phyloP scores from a whole-genome alignment of 2,888 invertebrate species.

The Rhagium mordax region DNA sequence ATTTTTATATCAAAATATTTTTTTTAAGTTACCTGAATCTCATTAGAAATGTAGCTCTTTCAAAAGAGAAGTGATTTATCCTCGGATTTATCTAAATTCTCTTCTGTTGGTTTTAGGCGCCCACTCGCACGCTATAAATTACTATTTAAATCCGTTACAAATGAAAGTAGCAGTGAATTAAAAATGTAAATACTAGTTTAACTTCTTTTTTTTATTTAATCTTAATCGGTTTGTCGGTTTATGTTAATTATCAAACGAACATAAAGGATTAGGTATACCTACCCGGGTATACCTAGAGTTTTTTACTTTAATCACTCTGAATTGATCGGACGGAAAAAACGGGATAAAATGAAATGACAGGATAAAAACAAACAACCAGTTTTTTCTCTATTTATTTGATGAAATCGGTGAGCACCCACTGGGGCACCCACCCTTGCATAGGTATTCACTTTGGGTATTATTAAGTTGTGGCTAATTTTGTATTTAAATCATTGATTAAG shows the following conservation, averaged over 20 bases:
- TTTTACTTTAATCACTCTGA: too few relatives aligned
- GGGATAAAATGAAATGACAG: too few relatives aligned
- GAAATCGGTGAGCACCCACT: too few relatives aligned
- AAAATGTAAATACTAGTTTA: neutral
- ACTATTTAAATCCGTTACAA: neutral
- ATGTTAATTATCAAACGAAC: neutral
- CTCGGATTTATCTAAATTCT: neutral
- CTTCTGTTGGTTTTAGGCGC: neutral
- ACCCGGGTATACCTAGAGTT: too few relatives aligned
- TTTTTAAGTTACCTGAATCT: neutral
- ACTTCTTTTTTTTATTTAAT: neutral
- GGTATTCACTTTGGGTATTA: too few relatives aligned
- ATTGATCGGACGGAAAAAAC: too few relatives aligned
- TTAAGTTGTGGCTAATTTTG: too few relatives aligned
- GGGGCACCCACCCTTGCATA: too few relatives aligned
- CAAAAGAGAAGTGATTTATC: neutral
- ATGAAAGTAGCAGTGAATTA: conserved; percentile 3
- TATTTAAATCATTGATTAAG: too few relatives aligned
- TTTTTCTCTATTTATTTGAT: too few relatives aligned
- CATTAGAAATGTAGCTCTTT: neutral
- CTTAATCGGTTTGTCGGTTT: neutral
- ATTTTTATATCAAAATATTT: neutral
- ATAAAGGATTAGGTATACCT: too few relatives aligned
- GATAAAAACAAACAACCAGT: too few relatives aligned
- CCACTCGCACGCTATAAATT: neutral